These are phyloP conservation scores for Odontocolon sp. DNA, from an alignment of 2,888 invertebrate species.

Conservation along the genomic window DNA sequence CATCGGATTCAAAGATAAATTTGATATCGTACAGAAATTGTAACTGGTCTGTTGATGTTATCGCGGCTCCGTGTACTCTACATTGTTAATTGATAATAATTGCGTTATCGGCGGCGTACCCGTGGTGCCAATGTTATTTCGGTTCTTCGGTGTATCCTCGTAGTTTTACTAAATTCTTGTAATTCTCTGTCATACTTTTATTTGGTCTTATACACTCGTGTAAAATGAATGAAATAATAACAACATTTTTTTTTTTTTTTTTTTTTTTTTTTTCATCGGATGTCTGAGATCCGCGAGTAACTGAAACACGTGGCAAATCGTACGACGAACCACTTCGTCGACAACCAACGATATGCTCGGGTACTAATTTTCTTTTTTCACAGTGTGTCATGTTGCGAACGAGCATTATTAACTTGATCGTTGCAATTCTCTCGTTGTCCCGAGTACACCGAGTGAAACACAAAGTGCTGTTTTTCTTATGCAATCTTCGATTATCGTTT, in stretches of 20 bases:
- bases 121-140: no score
- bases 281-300: neutral
- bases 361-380: constrained; percentile 20
- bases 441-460: neutral
- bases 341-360: no score
- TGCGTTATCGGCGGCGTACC: no score
- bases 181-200: no score
- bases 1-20: constrained; percentile 95
- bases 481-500: constrained; percentile 56
- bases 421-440: constrained; percentile 4
- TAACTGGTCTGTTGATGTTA: no score
- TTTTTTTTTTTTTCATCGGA: neutral
- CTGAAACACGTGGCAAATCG: neutral
- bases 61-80: no score
- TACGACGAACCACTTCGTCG: neutral
- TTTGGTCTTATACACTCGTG: no score
- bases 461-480: constrained; percentile 50
- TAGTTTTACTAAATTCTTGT: no score
- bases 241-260: neutral
- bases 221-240: no score
- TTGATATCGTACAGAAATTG: constrained; percentile 96
- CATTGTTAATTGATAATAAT: no score
- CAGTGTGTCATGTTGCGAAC: neutral
- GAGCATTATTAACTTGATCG: constrained; percentile 2
- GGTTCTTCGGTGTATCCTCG: no score